These are phyloP conservation scores for Lepus americanus DNA, from an alignment of 2,113 vertebrate genomes.

Conservation along the genomic window DNA sequence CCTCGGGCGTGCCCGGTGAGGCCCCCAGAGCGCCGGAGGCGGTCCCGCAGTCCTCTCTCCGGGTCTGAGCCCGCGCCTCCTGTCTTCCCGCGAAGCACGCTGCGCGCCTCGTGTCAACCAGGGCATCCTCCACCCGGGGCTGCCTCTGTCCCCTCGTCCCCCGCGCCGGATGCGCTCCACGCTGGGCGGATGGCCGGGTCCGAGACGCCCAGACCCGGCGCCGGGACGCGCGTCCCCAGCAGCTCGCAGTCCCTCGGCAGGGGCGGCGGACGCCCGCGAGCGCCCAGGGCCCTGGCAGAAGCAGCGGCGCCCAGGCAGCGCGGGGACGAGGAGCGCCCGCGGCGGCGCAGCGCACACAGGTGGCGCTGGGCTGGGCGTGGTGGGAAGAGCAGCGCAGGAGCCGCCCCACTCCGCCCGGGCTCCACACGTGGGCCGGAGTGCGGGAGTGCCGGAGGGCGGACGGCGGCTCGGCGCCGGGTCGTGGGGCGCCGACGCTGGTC, in stretches of 20 bases:
- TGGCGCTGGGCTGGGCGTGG: not conserved
- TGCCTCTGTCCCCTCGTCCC: no score
- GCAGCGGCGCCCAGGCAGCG: not conserved
- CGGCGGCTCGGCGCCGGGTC: rapidly evolving
- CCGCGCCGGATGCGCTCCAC: not conserved
- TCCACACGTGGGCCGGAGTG: rapidly evolving
- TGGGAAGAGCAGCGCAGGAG: not conserved
- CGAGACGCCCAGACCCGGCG: rapidly evolving
- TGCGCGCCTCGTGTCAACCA: not conserved
- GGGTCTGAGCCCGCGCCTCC: not conserved
- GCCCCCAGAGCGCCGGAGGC: not conserved
- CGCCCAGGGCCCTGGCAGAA: not conserved
- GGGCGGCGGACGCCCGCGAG: not conserved
- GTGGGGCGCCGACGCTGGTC: not conserved
- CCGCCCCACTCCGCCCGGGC: not conserved
- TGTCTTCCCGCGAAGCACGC: not conserved
- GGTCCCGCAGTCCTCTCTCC: rapidly evolving
- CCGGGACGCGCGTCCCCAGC: not conserved
- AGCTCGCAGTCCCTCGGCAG: rapidly evolving
- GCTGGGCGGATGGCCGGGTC: rapidly evolving
- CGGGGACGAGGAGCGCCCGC: rapidly evolving
- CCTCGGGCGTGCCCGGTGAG: not conserved
- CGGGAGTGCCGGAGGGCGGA: rapidly evolving
- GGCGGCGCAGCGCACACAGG: not conserved
- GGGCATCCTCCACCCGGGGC: not conserved